phyloP scores from a whole-genome alignment of 2,888 invertebrate genomes.

The Phaedon cochleariae region DNA sequence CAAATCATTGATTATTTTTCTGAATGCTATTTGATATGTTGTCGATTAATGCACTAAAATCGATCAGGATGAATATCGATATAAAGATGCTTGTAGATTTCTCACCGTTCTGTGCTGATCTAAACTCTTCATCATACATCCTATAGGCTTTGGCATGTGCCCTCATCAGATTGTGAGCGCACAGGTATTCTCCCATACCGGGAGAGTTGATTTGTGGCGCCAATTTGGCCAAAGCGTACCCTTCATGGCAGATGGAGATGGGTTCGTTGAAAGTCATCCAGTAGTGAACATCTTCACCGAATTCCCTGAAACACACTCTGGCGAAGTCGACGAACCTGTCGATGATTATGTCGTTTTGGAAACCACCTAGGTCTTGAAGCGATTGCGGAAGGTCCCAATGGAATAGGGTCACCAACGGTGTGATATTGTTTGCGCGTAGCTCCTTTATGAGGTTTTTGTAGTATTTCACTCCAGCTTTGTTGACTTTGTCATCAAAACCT shows the following conservation, averaged over 20 bases:
- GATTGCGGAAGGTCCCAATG: slow-evolving; percentile 67
- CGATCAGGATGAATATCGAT: not conserved
- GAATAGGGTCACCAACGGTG: slow-evolving; percentile 65
- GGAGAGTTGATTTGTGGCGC: slow-evolving; percentile 55
- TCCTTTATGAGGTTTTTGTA: slow-evolving; percentile 49
- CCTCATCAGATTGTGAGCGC: slow-evolving; percentile 70
- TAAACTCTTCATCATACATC: slow-evolving; percentile 69
- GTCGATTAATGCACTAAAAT: no score
- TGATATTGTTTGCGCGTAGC: slow-evolving; percentile 64
- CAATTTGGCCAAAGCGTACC: slow-evolving; percentile 39
- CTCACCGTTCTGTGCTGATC: slow-evolving; percentile 46
- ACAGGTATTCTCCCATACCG: slow-evolving; percentile 69
- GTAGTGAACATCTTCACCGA: slow-evolving; percentile 54
- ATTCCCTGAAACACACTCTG: slow-evolving; percentile 55
- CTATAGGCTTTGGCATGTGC: slow-evolving; percentile 73
- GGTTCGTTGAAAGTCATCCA: slow-evolving; percentile 70
- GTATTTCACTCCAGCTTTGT: slow-evolving; percentile 70
- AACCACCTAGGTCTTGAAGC: slow-evolving; percentile 69
- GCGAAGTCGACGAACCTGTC: slow-evolving; percentile 69
- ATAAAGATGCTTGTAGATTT: no score
- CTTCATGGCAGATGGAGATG: slow-evolving; percentile 41
- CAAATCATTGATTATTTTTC: no score
- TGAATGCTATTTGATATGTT: no score
- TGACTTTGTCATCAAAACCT: slow-evolving; percentile 72
- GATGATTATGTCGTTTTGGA: slow-evolving; percentile 69